Conservation (phyloP, 2,113 vertebrate genomes). For the Talpa occidentalis region DNA sequence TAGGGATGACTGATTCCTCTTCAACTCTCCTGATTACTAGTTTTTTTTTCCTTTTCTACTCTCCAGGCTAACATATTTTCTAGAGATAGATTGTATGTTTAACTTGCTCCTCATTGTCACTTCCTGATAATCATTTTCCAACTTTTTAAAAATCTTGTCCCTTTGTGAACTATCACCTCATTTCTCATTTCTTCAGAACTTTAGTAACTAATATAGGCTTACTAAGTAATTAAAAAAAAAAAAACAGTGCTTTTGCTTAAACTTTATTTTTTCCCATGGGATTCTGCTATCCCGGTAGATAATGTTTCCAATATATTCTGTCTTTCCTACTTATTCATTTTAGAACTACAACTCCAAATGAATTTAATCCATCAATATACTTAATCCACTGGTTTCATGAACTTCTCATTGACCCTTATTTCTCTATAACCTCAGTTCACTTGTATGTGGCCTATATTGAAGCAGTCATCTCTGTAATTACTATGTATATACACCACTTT, state of each 20-base stretch:
- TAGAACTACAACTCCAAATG: background rate
- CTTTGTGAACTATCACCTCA: background rate
- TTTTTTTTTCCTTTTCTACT: background rate
- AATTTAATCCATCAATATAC: background rate
- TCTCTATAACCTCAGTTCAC: background rate
- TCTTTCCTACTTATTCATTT: background rate
- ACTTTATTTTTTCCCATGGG: background rate
- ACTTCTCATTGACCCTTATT: background rate
- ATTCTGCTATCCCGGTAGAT: background rate
- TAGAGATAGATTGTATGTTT: background rate
- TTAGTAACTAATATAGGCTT: background rate
- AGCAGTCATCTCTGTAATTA: background rate
- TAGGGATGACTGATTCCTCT: background rate
- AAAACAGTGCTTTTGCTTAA: background rate
- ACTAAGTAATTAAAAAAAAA: background rate
- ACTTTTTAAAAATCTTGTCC: background rate
- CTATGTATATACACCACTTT: background rate
- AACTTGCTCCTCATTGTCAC: background rate
- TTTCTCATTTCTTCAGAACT: background rate
- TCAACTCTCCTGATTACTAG: background rate
- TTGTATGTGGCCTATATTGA: background rate
- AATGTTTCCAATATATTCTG: background rate
- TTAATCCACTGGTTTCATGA: background rate
- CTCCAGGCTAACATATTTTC: background rate
- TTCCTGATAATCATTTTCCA: background rate